These are phyloP conservation scores for Ooceraea biroi DNA, from an alignment of 1,140 invertebrate genomes.

Conservation along the genomic window DNA sequence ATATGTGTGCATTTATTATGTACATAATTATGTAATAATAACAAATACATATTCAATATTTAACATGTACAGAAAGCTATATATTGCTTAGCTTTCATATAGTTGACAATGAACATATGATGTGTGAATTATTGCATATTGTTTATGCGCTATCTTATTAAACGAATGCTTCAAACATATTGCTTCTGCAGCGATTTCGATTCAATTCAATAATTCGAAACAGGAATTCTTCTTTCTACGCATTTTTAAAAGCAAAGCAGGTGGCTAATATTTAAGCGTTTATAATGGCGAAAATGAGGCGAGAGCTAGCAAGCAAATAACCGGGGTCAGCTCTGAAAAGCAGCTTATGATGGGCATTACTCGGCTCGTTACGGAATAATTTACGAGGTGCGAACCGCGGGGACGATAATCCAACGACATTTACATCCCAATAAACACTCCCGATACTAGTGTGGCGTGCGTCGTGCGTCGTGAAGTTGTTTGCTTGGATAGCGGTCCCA, in stretches of 20 bases:
- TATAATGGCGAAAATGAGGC: constrained; percentile 73
- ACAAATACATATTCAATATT: too few relatives aligned
- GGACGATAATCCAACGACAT: constrained; percentile 87
- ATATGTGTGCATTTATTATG: too few relatives aligned
- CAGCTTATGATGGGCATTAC: constrained; percentile 86
- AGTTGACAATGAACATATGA: too few relatives aligned
- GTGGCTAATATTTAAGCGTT: constrained; percentile 77
- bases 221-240: background rate
- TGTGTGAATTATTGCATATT: background rate
- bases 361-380: constrained; percentile 86
- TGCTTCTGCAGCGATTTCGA: background rate
- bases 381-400: constrained; percentile 86
- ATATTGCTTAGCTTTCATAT: too few relatives aligned
- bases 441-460: constrained; percentile 78
- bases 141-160: background rate
- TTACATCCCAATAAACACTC: constrained; percentile 87
- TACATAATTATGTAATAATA: too few relatives aligned
- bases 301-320: constrained; percentile 75
- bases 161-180: background rate
- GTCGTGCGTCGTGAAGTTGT: constrained; percentile 71
- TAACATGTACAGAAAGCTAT: too few relatives aligned
- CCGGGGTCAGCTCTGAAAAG: constrained; percentile 73
- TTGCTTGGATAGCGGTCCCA: constrained; percentile 15
- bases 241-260: constrained; percentile 48
- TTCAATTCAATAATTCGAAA: background rate